Conservation (phyloP, 30 jellyfish, hydroid and myxozoan species). For the Hydractinia symbiolongicarpus region DNA sequence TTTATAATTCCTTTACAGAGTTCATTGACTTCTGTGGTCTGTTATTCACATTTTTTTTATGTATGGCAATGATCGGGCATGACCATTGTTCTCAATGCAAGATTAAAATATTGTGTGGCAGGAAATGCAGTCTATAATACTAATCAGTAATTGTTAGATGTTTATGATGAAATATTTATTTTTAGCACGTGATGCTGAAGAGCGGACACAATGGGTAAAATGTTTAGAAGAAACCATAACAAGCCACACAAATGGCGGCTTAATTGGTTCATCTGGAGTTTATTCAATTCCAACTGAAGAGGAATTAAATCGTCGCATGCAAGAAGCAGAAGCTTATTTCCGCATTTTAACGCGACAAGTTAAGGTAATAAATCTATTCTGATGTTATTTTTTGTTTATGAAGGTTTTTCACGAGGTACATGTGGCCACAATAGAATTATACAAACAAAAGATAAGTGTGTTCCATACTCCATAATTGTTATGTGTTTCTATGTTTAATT, state of each 20-base stretch:
- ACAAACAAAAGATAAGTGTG: neutral
- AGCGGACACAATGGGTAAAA: conserved; percentile 82
- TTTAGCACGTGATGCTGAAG: conserved; percentile 73
- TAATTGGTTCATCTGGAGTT: conserved; percentile 42
- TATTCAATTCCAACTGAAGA: conserved; percentile 72
- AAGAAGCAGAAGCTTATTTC: conserved; percentile 94
- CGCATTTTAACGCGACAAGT: conserved; percentile 91
- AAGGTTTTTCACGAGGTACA: neutral
- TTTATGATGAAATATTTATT: too few relatives aligned
- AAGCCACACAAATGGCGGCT: conserved; percentile 46
- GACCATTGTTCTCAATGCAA: too few relatives aligned
- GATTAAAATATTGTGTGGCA: too few relatives aligned
- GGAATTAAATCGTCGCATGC: conserved; percentile 75
- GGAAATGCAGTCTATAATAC: too few relatives aligned
- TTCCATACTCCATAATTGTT: neutral
- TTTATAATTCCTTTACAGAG: too few relatives aligned
- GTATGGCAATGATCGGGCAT: too few relatives aligned
- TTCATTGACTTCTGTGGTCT: too few relatives aligned
- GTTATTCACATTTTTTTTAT: too few relatives aligned
- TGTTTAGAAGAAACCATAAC: conserved; percentile 71
- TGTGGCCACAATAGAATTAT: neutral
- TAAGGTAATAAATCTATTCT: conserved; percentile 37
- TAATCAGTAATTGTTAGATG: too few relatives aligned
- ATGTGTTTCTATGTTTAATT: neutral
- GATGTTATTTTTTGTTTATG: neutral